Evolutionary conservation across 64 coral and sea anemone genomes (phyloP).

Genomic region (Hydrozoanthus tunicans): DNA sequence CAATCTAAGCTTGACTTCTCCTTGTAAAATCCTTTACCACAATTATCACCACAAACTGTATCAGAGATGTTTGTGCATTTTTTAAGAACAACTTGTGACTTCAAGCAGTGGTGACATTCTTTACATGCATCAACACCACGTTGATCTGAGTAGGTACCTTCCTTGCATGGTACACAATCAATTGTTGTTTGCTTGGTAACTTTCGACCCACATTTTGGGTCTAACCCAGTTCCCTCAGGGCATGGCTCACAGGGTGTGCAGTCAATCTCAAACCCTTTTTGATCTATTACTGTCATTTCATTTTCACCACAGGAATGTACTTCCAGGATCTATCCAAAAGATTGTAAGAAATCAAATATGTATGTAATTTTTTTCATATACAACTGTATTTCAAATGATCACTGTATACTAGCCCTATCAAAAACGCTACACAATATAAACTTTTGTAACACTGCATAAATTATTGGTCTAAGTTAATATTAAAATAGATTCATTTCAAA

Average conservation of each 20-base stretch:
- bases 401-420: no score
- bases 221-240: not conserved
- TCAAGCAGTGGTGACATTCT: constrained; percentile 33
- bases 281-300: not conserved
- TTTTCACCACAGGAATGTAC: not conserved
- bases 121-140: not conserved
- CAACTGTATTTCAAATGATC: no score
- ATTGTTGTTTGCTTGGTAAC: not conserved
- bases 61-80: constrained; percentile 44
- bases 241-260: not conserved
- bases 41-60: not conserved
- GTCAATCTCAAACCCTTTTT: not conserved
- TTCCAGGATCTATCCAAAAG: not conserved
- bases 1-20: constrained; percentile 11
- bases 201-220: not conserved
- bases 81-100: constrained; percentile 1
- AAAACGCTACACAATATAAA: no score
- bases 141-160: not conserved
- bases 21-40: not conserved
- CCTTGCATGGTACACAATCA: not conserved
- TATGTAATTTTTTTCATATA: no score
- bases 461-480: no score
- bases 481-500: no score
- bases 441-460: no score
- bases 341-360: no score